Evolutionary conservation across 2,888 invertebrate species (phyloP).

Genomic region (Teinopalpus imperialis): DNA sequence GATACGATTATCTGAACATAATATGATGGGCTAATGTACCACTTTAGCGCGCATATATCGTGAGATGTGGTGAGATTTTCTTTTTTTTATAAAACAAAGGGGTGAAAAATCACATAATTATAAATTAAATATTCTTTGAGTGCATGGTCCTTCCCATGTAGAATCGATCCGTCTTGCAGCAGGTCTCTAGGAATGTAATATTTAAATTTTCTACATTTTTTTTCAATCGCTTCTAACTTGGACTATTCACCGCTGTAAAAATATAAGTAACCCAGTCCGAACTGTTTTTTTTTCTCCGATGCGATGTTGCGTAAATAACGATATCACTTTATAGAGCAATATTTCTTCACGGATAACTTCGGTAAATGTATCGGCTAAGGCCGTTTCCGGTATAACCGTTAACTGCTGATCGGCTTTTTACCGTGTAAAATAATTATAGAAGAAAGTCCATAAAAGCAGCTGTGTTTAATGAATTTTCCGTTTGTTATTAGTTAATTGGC

Average conservation of each 20-base stretch:
- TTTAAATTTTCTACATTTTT: too few species aligned
- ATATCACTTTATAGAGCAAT: slow-evolving; percentile 49
- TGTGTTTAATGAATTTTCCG: slow-evolving; percentile 35
- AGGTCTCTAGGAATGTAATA: too few species aligned
- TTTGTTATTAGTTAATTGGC: neutral
- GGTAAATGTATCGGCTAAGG: slow-evolving; percentile 33
- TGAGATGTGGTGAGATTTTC: neutral
- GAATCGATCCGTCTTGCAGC: too few species aligned
- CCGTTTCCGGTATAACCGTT: slow-evolving; percentile 60
- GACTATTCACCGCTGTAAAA: slow-evolving; percentile 29
- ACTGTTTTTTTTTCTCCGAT: slow-evolving; percentile 39
- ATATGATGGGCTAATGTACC: too few species aligned
- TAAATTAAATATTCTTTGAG: too few species aligned
- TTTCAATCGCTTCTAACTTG: slow-evolving; percentile 31
- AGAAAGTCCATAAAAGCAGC: slow-evolving; percentile 38
- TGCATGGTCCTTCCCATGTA: too few species aligned
- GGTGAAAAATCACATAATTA: too few species aligned
- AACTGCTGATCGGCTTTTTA: slow-evolving; percentile 35
- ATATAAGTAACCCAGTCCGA: slow-evolving; percentile 28
- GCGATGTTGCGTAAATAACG: slow-evolving; percentile 61
- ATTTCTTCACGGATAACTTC: slow-evolving; percentile 45
- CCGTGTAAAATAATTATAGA: slow-evolving; percentile 42
- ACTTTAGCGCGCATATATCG: too few species aligned
- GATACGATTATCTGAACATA: too few species aligned
- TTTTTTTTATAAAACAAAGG: neutral